Evolutionary conservation across 2,888 invertebrate species (phyloP).

Genomic region (Thelaira solivaga): DNA sequence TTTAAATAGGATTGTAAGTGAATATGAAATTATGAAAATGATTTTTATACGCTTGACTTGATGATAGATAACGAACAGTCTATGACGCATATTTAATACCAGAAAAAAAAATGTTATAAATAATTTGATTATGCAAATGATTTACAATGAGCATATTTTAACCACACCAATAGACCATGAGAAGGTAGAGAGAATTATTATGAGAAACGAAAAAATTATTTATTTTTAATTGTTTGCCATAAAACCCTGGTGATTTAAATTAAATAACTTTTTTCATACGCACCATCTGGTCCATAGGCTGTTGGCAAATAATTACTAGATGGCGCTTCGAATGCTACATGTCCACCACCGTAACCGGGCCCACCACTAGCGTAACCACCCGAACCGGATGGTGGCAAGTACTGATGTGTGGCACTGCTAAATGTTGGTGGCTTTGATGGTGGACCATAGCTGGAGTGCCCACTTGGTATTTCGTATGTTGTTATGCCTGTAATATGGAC

Average conservation of each 20-base stretch:
- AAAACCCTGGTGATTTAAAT: constrained; percentile 7
- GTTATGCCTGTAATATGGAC: constrained; percentile 71
- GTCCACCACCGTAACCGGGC: constrained; percentile 72
- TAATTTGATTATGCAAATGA: constrained; percentile 6
- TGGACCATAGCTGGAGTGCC: constrained; percentile 75
- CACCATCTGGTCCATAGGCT: constrained; percentile 75
- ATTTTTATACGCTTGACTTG: constrained; percentile 29
- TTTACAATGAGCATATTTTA: background rate
- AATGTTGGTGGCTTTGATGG: constrained; percentile 75
- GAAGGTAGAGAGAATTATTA: background rate
- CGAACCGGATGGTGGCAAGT: constrained; percentile 71
- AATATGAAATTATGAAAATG: background rate
- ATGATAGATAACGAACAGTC: constrained; percentile 26
- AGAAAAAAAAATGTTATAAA: too few species aligned
- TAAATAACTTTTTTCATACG: constrained; percentile 65
- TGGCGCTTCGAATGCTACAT: constrained; percentile 75
- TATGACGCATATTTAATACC: background rate
- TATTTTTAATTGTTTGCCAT: background rate
- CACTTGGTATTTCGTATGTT: constrained; percentile 73
- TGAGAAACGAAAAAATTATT: background rate
- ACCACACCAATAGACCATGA: constrained; percentile 38
- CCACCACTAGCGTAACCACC: constrained; percentile 69
- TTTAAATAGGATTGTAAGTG: background rate
- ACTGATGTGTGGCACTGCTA: constrained; percentile 74
- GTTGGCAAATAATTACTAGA: constrained; percentile 73